Conservation (phyloP, 2,888 invertebrate species). For the Pristionchus arcanus region DNA sequence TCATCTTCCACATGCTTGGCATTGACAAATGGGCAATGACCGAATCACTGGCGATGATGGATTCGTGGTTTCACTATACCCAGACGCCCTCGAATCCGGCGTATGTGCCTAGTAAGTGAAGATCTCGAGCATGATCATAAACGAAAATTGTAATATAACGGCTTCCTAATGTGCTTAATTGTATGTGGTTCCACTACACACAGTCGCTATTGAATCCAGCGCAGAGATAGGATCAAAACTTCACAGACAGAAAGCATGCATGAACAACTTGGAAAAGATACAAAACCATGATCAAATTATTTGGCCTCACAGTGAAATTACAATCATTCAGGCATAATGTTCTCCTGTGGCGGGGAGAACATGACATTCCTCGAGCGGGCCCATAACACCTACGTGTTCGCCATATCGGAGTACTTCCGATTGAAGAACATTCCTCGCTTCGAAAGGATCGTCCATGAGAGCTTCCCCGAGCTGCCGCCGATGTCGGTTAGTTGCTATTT, state of each 20-base stretch:
- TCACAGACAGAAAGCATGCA: no score
- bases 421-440: neutral
- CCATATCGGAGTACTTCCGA: neutral
- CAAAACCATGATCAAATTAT: no score
- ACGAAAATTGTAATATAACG: neutral
- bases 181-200: neutral
- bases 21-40: constrained; percentile 26
- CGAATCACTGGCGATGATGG: constrained; percentile 35
- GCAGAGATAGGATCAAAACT: neutral
- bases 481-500: no score
- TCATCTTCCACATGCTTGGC: neutral
- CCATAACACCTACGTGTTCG: neutral
- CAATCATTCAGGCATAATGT: constrained; percentile 37
- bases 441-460: neutral
- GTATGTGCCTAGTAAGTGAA: constrained; percentile 55
- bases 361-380: constrained; percentile 40
- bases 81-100: constrained; percentile 63
- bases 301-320: no score
- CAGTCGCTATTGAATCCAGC: neutral
- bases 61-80: constrained; percentile 61
- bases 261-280: no score
- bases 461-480: neutral
- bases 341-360: neutral
- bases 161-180: neutral
- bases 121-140: no score